A percentile compares a stretch with the other conserved stretches of the same genome.
These are phyloP conservation scores for Merops nubicus DNA, from an alignment of 2,113 vertebrate species.

Conservation along the genomic window DNA sequence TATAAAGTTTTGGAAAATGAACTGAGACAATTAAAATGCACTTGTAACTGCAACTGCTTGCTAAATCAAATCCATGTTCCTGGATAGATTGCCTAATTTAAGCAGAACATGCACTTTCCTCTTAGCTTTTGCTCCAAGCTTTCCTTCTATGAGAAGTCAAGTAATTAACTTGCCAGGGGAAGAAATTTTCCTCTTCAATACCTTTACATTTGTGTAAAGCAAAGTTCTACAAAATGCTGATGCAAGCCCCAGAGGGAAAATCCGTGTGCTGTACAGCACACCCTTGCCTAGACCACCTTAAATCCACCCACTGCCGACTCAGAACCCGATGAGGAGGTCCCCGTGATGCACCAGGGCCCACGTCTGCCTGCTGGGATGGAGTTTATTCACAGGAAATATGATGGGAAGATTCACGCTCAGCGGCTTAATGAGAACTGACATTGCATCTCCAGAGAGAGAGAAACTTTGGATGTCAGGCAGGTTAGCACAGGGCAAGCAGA, in stretches of 20 bases:
- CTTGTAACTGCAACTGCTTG: not conserved
- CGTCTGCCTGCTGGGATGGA: slow-evolving; percentile 78
- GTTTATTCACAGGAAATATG: slow-evolving; percentile 85
- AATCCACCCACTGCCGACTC: not conserved
- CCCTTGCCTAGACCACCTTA: not conserved
- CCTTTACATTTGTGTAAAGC: not conserved
- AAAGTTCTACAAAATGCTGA: not conserved
- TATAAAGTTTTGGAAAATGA: not conserved
- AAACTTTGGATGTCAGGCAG: slow-evolving; percentile 87
- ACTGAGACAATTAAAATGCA: not conserved
- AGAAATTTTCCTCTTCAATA: slow-evolving; percentile 35
- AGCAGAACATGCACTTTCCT: not conserved
- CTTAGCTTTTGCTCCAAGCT: slow-evolving; percentile 18
- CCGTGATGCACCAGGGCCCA: slow-evolving; percentile 38
- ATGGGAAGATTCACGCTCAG: slow-evolving; percentile 81
- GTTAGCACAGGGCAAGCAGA: slow-evolving; percentile 86
- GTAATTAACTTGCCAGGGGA: slow-evolving; percentile 34
- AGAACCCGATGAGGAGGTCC: too few species aligned
- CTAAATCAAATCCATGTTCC: not conserved
- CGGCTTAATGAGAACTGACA: slow-evolving; percentile 84
- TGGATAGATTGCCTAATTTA: not conserved
- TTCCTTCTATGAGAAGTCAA: slow-evolving; percentile 28
- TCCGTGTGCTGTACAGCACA: not conserved
- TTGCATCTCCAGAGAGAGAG: slow-evolving; percentile 82
- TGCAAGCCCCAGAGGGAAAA: not conserved